A percentile compares a stretch with the other conserved stretches of the same genome.
Evolutionary conservation across 2,888 invertebrate species (phyloP).

Genomic region (Agrochola litura): DNA sequence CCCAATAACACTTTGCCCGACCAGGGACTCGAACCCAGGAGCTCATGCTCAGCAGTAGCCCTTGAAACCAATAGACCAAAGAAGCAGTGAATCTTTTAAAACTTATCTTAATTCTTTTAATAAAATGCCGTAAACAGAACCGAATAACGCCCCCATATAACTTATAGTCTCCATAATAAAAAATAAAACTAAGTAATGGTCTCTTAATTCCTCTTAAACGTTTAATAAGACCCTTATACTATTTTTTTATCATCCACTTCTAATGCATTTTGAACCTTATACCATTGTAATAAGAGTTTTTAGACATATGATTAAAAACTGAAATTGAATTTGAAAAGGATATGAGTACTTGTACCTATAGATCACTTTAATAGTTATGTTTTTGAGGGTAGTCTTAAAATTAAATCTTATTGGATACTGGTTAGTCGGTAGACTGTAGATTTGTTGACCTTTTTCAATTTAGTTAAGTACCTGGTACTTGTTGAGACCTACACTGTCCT

Average conservation of each 20-base stretch:
- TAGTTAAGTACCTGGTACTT: too few relatives aligned
- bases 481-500: too few relatives aligned
- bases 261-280: conserved; percentile 36
- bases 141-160: conserved; percentile 27
- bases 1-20: too few relatives aligned
- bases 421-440: too few relatives aligned
- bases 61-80: too few relatives aligned
- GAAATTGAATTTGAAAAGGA: conserved; percentile 53
- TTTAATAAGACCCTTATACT: conserved; percentile 45
- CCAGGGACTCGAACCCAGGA: too few relatives aligned
- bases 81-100: too few relatives aligned
- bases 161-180: conserved; percentile 52
- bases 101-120: background rate
- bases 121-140: background rate
- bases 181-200: conserved; percentile 62
- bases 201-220: conserved; percentile 46
- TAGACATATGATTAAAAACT: background rate
- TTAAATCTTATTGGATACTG: conserved; percentile 9
- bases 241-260: conserved; percentile 50
- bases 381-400: background rate
- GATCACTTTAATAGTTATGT: conserved; percentile 9
- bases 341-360: conserved; percentile 23
- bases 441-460: too few relatives aligned
- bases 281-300: background rate
- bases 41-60: too few relatives aligned